Conservation (phyloP, 1,140 invertebrate species). For the Wasmannia auropunctata region DNA sequence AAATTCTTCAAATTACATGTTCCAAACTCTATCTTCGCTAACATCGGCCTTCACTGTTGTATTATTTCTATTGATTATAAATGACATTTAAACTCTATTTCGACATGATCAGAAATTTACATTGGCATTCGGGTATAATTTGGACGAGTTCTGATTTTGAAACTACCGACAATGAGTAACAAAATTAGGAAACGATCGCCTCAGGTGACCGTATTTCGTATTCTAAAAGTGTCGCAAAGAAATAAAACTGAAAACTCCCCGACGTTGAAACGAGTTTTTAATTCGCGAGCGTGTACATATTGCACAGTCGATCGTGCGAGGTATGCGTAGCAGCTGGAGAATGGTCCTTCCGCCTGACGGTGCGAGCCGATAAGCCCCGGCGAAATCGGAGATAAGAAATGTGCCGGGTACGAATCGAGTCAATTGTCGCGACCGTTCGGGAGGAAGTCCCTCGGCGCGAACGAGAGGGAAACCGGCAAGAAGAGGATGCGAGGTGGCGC, state of each 20-base stretch:
- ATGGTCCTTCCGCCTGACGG: not conserved
- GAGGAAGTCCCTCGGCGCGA: constrained; percentile 23
- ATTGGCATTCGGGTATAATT: not conserved
- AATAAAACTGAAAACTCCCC: not conserved
- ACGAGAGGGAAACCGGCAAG: constrained; percentile 63
- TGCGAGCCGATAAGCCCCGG: not conserved
- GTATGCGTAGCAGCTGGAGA: not conserved
- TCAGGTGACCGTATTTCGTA: not conserved
- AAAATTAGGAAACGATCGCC: not conserved
- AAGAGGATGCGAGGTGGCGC: constrained; percentile 65
- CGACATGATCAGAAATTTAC: not conserved
- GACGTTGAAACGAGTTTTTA: not conserved
- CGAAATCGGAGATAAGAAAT: not conserved
- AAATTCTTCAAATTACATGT: not conserved
- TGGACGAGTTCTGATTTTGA: not conserved
- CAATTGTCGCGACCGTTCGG: constrained; percentile 2
- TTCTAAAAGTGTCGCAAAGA: not conserved
- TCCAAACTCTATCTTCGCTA: not conserved
- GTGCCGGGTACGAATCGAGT: not conserved
- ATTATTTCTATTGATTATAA: not conserved
- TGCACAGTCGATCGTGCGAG: not conserved
- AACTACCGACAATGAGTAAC: not conserved
- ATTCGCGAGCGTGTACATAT: not conserved
- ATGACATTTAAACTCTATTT: not conserved
- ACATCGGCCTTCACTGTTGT: not conserved